Conservation (phyloP, 2,113 vertebrate species). For the Notarius lentiginosus region DNA sequence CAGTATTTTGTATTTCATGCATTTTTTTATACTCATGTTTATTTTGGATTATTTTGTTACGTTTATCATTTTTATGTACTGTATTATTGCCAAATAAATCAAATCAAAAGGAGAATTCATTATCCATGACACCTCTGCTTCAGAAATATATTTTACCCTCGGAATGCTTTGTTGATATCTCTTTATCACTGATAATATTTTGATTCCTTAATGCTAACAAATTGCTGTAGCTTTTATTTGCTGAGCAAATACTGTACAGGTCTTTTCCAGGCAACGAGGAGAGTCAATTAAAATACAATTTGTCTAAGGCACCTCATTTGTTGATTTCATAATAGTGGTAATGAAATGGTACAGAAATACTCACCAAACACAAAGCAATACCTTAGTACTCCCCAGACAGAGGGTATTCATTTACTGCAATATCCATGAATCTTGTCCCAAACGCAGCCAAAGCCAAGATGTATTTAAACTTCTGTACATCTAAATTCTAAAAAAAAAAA, state of each 20-base stretch:
- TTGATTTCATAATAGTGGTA: constrained; percentile 34
- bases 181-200: constrained; percentile 11
- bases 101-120: too few species aligned
- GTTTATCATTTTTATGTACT: too few species aligned
- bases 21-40: too few species aligned
- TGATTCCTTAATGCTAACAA: constrained; percentile 4
- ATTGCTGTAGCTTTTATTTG: constrained; percentile 34
- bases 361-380: constrained; percentile 43
- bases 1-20: too few species aligned
- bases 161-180: constrained; percentile 9
- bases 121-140: not conserved
- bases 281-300: constrained; percentile 10
- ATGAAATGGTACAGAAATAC: constrained; percentile 14
- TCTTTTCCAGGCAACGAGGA: constrained; percentile 13
- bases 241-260: constrained; percentile 24
- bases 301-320: constrained; percentile 36
- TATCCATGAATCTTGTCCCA: not conserved
- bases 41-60: too few species aligned
- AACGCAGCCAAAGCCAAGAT: not conserved
- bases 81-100: too few species aligned
- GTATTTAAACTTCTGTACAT: not conserved
- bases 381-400: constrained; percentile 7
- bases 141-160: not conserved
- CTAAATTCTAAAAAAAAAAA: not conserved
- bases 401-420: constrained; percentile 10